phyloP scores from a whole-genome alignment of 2,888 invertebrate species.

The Yponomeuta malinellus region DNA sequence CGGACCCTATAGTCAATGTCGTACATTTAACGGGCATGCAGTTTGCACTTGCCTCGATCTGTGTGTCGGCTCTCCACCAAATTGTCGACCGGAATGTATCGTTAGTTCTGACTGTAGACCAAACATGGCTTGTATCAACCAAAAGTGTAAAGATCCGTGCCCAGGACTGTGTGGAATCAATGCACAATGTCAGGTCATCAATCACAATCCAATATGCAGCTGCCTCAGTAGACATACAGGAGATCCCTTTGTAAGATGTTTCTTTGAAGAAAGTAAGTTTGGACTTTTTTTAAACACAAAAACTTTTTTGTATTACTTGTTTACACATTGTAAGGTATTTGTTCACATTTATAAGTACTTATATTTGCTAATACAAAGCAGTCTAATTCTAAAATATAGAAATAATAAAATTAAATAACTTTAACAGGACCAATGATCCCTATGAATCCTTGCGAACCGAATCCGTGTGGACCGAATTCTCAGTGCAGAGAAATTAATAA shows the following conservation, averaged over 20 bases:
- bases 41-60: constrained; percentile 85
- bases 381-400: neutral
- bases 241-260: constrained; percentile 85
- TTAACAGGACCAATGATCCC: constrained; percentile 59
- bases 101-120: constrained; percentile 86
- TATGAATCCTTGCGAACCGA: constrained; percentile 80
- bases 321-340: no score
- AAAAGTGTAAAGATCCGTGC: constrained; percentile 87
- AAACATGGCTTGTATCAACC: constrained; percentile 84
- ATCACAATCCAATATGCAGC: constrained; percentile 87
- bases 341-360: neutral
- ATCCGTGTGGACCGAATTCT: constrained; percentile 87
- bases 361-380: neutral
- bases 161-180: constrained; percentile 85
- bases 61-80: constrained; percentile 84
- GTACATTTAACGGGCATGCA: constrained; percentile 81
- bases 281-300: constrained; percentile 17
- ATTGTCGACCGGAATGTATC: constrained; percentile 86
- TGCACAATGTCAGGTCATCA: constrained; percentile 85
- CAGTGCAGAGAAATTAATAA: constrained; percentile 81
- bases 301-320: neutral
- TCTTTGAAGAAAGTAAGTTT: constrained; percentile 78
- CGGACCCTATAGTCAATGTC: constrained; percentile 86
- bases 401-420: constrained; percentile 16
- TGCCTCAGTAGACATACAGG: constrained; percentile 82